These are phyloP conservation scores for Proteles cristata DNA, from an alignment of 2,113 vertebrate genomes.

Conservation along the genomic window DNA sequence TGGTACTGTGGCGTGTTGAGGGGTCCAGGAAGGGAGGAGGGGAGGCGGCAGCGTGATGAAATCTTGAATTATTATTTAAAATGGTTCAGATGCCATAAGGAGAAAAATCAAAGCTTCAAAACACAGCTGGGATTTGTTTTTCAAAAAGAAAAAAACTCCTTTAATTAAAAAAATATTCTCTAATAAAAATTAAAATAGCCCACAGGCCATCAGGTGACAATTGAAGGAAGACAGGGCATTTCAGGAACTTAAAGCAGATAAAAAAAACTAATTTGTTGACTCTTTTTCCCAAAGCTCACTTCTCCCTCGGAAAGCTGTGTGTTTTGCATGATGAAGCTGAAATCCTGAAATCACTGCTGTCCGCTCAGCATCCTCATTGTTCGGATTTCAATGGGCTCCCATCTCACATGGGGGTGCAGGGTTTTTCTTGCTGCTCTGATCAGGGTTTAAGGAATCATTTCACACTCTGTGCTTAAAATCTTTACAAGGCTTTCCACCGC, in stretches of 20 bases:
- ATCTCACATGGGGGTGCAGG: fast-evolving
- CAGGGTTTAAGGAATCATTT: background rate
- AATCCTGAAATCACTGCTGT: background rate
- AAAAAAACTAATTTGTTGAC: conserved; percentile 52
- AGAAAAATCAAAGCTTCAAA: conserved; percentile 66
- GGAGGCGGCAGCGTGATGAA: background rate
- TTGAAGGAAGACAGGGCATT: background rate
- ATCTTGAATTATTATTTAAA: conserved; percentile 55
- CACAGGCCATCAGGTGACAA: background rate
- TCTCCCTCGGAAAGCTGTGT: background rate
- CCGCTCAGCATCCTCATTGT: background rate
- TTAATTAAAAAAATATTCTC: conserved; percentile 39
- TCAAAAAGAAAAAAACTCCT: conserved; percentile 2
- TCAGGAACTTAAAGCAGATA: conserved; percentile 11
- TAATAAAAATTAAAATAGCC: conserved; percentile 53
- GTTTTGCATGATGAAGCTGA: conserved; percentile 10
- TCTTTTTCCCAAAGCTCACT: conserved; percentile 12
- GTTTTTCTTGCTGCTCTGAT: background rate
- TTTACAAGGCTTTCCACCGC: background rate
- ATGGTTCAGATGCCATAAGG: conserved; percentile 38
- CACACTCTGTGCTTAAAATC: background rate
- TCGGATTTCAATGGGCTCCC: background rate
- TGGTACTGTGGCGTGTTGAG: background rate
- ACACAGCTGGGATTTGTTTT: conserved; percentile 59
- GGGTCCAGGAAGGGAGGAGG: background rate